Evolutionary conservation across 2,113 vertebrate genomes (phyloP).

Genomic region (Empidonax alnorum): DNA sequence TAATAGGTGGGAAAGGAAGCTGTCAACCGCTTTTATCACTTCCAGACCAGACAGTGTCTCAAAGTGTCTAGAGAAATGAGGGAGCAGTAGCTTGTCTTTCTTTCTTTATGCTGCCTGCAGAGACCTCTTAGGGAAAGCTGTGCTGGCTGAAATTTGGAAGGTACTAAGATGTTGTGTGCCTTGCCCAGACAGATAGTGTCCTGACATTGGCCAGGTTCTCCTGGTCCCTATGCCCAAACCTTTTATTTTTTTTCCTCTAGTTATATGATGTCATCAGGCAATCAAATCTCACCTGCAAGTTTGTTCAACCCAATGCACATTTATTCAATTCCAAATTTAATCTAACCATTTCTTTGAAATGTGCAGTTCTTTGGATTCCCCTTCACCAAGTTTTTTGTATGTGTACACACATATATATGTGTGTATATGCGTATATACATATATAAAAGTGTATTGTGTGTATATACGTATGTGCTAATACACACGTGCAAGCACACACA

Average conservation of each 20-base stretch:
- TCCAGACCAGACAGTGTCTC: not conserved
- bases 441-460: not conserved
- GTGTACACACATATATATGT: not conserved
- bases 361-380: not conserved
- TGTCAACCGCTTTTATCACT: fast-evolving
- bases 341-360: not conserved
- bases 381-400: not conserved
- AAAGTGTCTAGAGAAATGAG: not conserved
- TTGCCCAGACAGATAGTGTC: not conserved
- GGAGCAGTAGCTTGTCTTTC: not conserved
- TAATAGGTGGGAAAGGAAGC: not conserved
- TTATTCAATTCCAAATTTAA: not conserved
- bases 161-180: not conserved
- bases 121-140: not conserved
- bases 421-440: not conserved
- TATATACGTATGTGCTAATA: not conserved
- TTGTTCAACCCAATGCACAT: not conserved
- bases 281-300: not conserved
- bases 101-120: not conserved
- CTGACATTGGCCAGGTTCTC: not conserved
- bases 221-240: not conserved
- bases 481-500: fast-evolving
- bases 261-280: not conserved
- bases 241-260: not conserved
- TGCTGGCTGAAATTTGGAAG: not conserved